Conservation (phyloP, 2,888 invertebrate species). For the Eupeodes latifasciatus region DNA sequence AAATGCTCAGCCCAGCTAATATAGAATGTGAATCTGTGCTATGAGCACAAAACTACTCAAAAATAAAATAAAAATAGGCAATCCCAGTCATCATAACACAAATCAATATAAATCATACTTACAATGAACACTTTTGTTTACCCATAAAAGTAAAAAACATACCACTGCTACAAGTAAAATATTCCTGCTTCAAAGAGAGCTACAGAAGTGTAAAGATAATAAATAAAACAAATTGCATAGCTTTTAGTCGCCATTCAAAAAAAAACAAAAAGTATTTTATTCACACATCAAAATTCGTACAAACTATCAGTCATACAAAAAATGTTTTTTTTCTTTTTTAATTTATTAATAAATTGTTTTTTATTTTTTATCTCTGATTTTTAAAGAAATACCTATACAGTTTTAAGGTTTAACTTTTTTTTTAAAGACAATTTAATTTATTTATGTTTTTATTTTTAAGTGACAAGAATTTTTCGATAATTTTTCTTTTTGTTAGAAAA, state of each 20-base stretch:
- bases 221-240: conserved; percentile 61
- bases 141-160: conserved; percentile 15
- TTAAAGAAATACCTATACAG: conserved; percentile 55
- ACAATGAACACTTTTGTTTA: conserved; percentile 21
- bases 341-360: conserved; percentile 13
- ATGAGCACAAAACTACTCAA: no score
- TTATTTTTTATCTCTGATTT: conserved; percentile 45
- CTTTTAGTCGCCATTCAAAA: conserved; percentile 73
- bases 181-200: not conserved
- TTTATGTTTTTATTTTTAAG: conserved; percentile 23
- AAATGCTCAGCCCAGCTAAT: no score
- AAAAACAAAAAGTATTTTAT: conserved; percentile 64
- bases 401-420: conserved; percentile 43
- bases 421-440: conserved; percentile 4
- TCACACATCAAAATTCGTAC: conserved; percentile 80
- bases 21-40: no score
- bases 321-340: conserved; percentile 35
- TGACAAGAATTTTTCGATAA: conserved; percentile 26
- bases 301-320: conserved; percentile 84
- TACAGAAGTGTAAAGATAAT: not conserved
- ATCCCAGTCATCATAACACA: not conserved
- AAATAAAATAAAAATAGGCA: not conserved
- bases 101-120: conserved; percentile 44
- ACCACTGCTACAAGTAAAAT: not conserved
- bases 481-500: conserved; percentile 19